These are phyloP conservation scores for Sterrhoptilus dennistouni DNA, from an alignment of 2,113 vertebrate species.

Conservation along the genomic window DNA sequence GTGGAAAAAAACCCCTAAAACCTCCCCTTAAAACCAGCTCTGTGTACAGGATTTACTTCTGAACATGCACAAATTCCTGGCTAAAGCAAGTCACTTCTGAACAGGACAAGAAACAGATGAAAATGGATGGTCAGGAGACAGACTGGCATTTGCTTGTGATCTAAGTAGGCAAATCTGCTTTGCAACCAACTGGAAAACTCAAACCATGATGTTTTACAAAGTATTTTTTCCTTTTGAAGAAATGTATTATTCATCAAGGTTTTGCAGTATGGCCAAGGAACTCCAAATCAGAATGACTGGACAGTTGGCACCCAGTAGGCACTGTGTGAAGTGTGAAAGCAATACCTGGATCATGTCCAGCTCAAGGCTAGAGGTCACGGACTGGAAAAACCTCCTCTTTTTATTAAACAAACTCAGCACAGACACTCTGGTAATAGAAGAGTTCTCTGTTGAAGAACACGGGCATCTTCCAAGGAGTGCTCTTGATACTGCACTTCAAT, in stretches of 20 bases:
- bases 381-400: neutral
- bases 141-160: neutral
- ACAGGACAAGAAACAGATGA: neutral
- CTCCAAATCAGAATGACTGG: neutral
- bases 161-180: neutral
- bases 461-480: neutral
- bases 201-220: neutral
- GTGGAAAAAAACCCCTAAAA: neutral
- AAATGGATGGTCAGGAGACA: neutral
- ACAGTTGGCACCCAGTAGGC: neutral
- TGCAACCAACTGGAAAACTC: neutral
- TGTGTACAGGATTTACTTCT: neutral
- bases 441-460: neutral
- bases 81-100: neutral
- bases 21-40: neutral
- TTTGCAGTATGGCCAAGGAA: neutral
- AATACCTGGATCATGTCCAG: neutral
- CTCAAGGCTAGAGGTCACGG: neutral
- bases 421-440: neutral
- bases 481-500: neutral
- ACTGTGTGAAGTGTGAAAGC: neutral
- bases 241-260: fast-evolving
- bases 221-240: neutral
- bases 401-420: neutral
- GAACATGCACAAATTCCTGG: no score